Base-by-base conservation (phyloP, 2,888 invertebrate species). In the Megamerina dolium region DNA sequence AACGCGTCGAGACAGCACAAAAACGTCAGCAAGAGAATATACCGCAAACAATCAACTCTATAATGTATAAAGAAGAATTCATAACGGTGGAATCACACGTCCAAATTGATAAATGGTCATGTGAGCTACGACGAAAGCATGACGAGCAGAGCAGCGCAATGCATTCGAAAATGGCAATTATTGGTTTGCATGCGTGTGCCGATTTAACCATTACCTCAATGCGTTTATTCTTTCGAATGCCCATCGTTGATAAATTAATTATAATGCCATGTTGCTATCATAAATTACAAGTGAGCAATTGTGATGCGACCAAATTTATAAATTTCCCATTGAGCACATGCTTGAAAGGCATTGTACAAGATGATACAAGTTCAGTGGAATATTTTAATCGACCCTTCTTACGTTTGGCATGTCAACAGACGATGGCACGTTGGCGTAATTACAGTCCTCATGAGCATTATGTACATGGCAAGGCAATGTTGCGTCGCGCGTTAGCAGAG, bases 251-350 rank as follows among this genome's bases (percentile, higher is more conserved):
- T 47, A 68, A 77, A 13, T 62, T 86, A 17, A 74, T 82, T 33
- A 72, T 87, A 12, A 80, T 87, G 76, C 83, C 87, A 4, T 88
- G 88, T 59, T 88, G 88, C 60, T 88, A 88, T 58, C 87, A 88
- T 63, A 82, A 83, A 67, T 74, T 87, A 64, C 59, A 69, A 39
- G 44, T 71, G 23, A 30, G 30, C 18, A 12, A 27, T 6, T n/a
- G 27, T n/a, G 10, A 34, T 32, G 17, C 41, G 5, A 26, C 38
- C 14, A 45, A 49, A 4, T 85, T 85, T 56, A 63, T 68, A 19
- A 79, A 82, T 66, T 86, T 87, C 63, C 87, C 87, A 0, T 51
- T 82, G 3, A 85, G 86, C 54, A 42, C 55, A 12, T 58, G 63
- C 16, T 66, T 84, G 6, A 75, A 64, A 38, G 38, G 52, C 14